Conservation (phyloP, 2,113 vertebrate genomes). For the Nesospiza acunhae region DNA sequence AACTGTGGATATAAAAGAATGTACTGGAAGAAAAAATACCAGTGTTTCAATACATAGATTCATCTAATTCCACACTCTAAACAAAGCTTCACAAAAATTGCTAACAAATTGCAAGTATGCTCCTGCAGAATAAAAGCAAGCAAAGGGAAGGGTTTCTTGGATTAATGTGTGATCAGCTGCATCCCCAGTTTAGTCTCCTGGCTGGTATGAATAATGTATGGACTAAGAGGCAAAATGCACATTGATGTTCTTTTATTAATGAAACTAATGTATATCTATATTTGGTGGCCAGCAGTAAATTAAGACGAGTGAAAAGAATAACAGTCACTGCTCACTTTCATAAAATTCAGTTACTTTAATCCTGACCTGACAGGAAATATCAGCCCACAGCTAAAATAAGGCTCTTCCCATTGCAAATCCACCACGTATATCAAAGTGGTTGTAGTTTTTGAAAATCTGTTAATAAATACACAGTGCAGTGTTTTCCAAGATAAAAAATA, state of each 20-base stretch:
- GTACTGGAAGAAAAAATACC: neutral
- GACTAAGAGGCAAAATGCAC: slow-evolving; percentile 66
- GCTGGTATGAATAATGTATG: slow-evolving; percentile 76
- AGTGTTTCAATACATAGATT: neutral
- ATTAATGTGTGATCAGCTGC: slow-evolving; percentile 68
- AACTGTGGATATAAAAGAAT: neutral
- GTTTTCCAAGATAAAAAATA: slow-evolving; percentile 14
- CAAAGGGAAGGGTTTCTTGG: slow-evolving; percentile 28
- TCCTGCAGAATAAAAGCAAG: slow-evolving; percentile 4
- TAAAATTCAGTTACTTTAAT: slow-evolving; percentile 68
- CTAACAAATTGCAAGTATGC: slow-evolving; percentile 23
- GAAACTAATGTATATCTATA: slow-evolving; percentile 70
- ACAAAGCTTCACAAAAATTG: slow-evolving; percentile 29
- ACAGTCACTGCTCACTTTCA: slow-evolving; percentile 34
- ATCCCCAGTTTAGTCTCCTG: slow-evolving; percentile 53
- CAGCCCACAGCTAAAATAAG: slow-evolving; percentile 18
- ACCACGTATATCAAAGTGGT: neutral
- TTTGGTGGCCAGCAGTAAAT: slow-evolving; percentile 70
- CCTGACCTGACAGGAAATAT: slow-evolving; percentile 48
- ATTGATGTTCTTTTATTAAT: slow-evolving; percentile 77
- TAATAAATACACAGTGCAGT: neutral
- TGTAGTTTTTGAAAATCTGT: neutral
- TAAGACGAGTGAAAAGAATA: slow-evolving; percentile 60
- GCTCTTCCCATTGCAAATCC: slow-evolving; percentile 18
- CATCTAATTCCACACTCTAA: slow-evolving; percentile 22